Conservation (phyloP, 2,113 vertebrate genomes). For the Chaetodon auriga region DNA sequence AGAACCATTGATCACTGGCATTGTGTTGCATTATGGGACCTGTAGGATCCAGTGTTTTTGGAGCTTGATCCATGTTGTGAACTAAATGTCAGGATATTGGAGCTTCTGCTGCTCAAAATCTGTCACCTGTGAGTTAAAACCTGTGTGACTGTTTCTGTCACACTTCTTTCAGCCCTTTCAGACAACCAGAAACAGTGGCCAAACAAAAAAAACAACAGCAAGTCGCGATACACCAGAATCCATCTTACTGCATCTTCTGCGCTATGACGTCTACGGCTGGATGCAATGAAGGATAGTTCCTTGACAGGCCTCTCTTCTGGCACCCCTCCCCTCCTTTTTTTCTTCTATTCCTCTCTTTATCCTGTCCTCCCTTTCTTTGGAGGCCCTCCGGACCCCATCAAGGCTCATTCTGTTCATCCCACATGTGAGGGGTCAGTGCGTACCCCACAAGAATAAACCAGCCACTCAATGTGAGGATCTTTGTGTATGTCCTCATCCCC, state of each 20-base stretch:
- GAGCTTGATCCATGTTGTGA: not conserved
- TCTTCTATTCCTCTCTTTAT: slow-evolving; percentile 65
- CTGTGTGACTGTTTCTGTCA: not conserved
- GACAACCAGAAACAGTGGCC: not conserved
- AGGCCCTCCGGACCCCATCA: slow-evolving; percentile 74
- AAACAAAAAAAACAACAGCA: not conserved
- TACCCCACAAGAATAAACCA: slow-evolving; percentile 78
- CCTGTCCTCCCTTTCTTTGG: slow-evolving; percentile 54
- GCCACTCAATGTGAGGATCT: slow-evolving; percentile 79
- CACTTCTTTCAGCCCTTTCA: not conserved
- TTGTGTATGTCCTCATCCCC: slow-evolving; percentile 70
- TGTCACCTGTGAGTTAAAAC: not conserved
- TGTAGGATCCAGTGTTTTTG: not conserved
- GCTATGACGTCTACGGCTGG: not conserved
- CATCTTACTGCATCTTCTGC: slow-evolving; percentile 8
- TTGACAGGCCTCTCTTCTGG: slow-evolving; percentile 61
- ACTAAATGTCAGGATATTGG: not conserved
- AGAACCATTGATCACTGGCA: not conserved
- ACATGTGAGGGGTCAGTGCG: slow-evolving; percentile 77
- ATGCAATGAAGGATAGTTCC: slow-evolving; percentile 45
- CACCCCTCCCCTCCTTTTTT: slow-evolving; percentile 55
- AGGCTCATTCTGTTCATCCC: slow-evolving; percentile 78
- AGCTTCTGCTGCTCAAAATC: not conserved
- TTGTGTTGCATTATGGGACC: not conserved
- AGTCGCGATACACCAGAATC: not conserved